Conservation (phyloP, 2,888 invertebrate genomes). For the Aphidoletes aphidimyza region DNA sequence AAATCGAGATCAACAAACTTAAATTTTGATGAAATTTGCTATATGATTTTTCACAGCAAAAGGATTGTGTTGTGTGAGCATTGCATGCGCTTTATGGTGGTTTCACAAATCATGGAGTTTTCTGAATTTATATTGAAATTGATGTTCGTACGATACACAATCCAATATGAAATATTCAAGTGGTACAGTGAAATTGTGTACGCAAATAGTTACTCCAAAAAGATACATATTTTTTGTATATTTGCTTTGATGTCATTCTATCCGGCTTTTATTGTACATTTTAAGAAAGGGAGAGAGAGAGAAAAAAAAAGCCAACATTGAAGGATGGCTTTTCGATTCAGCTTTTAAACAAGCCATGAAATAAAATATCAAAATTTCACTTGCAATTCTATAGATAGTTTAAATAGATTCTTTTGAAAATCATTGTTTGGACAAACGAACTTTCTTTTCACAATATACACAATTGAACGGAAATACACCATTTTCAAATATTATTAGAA, state of each 20-base stretch:
- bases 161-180: background rate
- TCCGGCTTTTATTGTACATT: background rate
- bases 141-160: background rate
- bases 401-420: background rate
- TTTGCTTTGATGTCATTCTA: background rate
- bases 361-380: background rate
- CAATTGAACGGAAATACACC: constrained; percentile 1
- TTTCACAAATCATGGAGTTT: background rate
- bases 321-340: constrained; percentile 19
- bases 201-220: background rate
- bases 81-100: no score
- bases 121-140: background rate
- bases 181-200: background rate
- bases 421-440: background rate
- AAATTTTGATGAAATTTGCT: constrained; percentile 25
- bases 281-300: no score
- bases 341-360: background rate
- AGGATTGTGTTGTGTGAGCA: no score
- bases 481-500: no score
- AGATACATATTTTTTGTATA: background rate
- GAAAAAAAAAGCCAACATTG: constrained; percentile 4
- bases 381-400: background rate
- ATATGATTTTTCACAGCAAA: background rate
- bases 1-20: background rate
- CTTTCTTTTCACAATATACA: background rate